Percentiles rank a stretch among this genome's conserved stretches.
phyloP scores from a whole-genome alignment of 2,113 vertebrate genomes.

The Dipodomys merriami region DNA sequence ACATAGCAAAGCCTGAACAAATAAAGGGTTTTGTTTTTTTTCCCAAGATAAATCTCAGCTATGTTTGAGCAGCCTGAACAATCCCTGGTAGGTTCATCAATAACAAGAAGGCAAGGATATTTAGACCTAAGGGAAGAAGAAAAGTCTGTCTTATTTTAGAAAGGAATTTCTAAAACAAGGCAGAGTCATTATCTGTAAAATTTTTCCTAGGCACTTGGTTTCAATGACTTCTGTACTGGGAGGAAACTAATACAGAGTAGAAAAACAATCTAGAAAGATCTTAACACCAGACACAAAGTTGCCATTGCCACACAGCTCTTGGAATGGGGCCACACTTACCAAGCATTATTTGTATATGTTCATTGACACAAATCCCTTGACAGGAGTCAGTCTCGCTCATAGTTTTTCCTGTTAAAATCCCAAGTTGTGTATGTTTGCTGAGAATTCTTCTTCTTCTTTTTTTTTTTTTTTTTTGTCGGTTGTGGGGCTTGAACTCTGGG shows the following conservation, averaged over 20 bases:
- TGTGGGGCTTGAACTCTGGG: no score
- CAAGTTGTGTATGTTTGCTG: conserved; percentile 33
- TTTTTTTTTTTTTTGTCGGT: no score
- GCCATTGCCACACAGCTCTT: conserved; percentile 24
- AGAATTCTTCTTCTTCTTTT: conserved; percentile 33
- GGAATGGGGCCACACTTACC: conserved; percentile 40
- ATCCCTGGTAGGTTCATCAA: conserved; percentile 13
- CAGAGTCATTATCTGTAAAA: conserved; percentile 40
- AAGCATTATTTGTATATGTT: conserved; percentile 54
- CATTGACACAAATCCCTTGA: conserved; percentile 57
- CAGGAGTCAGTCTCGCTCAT: conserved; percentile 53
- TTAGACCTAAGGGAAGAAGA: not conserved
- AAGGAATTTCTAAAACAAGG: conserved; percentile 26
- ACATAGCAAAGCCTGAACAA: conserved; percentile 33
- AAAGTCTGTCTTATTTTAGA: not conserved
- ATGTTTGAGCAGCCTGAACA: not conserved
- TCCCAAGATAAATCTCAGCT: conserved; percentile 17
- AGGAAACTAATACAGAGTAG: not conserved
- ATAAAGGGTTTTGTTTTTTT: conserved; percentile 23
- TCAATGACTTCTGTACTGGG: not conserved
- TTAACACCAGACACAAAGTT: conserved; percentile 22
- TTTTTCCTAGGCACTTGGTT: not conserved
- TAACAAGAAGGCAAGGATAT: not conserved
- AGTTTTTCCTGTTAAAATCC: conserved; percentile 61
- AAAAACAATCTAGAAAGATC: conserved; percentile 47